Evolutionary conservation across 1,140 invertebrate species (phyloP), one percentile per base, ranked within the genome.

Genomic region (Drosophila burlai): DNA sequence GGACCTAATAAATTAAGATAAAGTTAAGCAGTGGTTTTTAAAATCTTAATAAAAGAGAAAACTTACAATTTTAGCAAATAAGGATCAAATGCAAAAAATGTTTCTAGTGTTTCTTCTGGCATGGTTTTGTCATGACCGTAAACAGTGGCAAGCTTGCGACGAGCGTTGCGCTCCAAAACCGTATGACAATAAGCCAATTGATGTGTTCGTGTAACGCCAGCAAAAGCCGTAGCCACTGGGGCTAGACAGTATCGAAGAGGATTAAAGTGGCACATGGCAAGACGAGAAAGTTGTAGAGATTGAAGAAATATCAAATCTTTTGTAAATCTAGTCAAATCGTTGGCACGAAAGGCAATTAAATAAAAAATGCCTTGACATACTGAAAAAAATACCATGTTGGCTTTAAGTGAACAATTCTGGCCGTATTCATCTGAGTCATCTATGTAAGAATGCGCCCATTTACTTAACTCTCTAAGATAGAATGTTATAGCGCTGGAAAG

Each of bases 131-230:
- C 89, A 90, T 94, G 92, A 26, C 92, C 93, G 89, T 92, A 95
- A 18, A 94, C 94, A 15, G 93, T 94, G 4, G 95, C 95, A 46
- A 98, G 87, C 29, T 94, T 94, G 18, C 94, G 95, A 43, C 97
- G 94, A 4, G 95, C 94, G 93, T 99, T 99, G 69, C 96, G 95
- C 84, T 99, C 97, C 42, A 99, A 96, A 49, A 99, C 95, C 1
- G 97, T 95, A 92, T 98, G 96, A 93, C 98, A 99, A 93, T 98
- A 99, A 6, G 97, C 97, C 49, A 99, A 94, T 91, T 99, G 98
- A 93, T 98, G 97, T n/a, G 95, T 95, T 78, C 97, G 95, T 2
- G 97, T 96, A 7, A 98, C 95, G 0, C 96, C 95, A 3, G 97
- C 97, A 94, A 99, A 99, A 26, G 96, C 96, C 79, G 96, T 95